Percentiles rank a stretch among this genome's conserved stretches.
phyloP scores from a whole-genome alignment of 2,797 vertebrate species.

The Clarias platycephalus region DNA sequence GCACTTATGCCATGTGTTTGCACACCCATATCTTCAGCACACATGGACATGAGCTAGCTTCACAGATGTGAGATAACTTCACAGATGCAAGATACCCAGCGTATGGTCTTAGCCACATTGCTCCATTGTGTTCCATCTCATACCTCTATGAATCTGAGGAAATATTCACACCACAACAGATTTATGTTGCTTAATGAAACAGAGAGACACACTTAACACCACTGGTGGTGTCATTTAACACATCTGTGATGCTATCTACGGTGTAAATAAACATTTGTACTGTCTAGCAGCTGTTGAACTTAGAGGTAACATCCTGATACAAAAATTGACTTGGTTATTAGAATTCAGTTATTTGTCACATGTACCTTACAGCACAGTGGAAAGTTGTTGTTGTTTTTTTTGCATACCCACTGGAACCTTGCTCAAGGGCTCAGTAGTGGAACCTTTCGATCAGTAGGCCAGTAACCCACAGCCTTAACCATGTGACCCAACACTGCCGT shows the following conservation, averaged over 20 bases:
- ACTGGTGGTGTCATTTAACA: constrained; percentile 25
- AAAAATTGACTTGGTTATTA: neutral
- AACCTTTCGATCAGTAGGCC: too few relatives aligned
- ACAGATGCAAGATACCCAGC: constrained; percentile 8
- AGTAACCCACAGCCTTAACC: too few relatives aligned
- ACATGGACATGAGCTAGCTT: neutral
- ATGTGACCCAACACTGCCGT: too few relatives aligned
- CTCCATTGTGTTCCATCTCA: neutral
- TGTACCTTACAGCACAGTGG: too few relatives aligned
- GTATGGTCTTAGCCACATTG: neutral
- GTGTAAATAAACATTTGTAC: constrained; percentile 44
- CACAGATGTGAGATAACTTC: neutral
- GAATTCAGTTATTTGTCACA: neutral
- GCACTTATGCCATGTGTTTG: neutral
- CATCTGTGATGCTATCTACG: constrained; percentile 28
- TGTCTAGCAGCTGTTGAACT: constrained; percentile 2
- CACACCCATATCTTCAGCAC: constrained; percentile 6
- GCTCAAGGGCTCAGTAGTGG: too few relatives aligned
- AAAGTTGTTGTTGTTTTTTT: too few relatives aligned
- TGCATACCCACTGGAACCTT: too few relatives aligned
- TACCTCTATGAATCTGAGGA: constrained; percentile 11
- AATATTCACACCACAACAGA: constrained; percentile 35
- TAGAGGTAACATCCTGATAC: neutral
- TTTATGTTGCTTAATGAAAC: constrained; percentile 26
- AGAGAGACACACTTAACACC: constrained; percentile 25